A percentile compares a stretch with the other conserved stretches of the same genome.
Conservation (phyloP, 2,113 vertebrate genomes). For the Oceanodroma tethys region DNA sequence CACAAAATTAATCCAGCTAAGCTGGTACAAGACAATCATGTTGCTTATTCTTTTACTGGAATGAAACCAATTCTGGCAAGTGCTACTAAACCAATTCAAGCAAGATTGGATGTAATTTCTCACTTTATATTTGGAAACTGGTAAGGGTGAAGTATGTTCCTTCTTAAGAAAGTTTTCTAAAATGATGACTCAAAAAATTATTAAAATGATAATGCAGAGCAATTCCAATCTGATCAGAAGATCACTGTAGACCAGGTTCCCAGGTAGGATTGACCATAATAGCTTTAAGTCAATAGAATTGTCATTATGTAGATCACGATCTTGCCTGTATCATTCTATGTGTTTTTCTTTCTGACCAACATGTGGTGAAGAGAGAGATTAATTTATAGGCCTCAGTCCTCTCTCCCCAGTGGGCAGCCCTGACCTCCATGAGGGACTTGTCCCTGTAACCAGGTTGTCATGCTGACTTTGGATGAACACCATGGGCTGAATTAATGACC, state of each 20-base stretch:
- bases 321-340: background rate
- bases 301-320: fast-evolving
- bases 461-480: background rate
- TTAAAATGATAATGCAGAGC: background rate
- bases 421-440: background rate
- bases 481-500: background rate
- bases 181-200: background rate
- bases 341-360: background rate
- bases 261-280: background rate
- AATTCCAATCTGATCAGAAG: background rate
- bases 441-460: background rate
- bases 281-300: background rate
- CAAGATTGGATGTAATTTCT: background rate
- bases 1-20: background rate
- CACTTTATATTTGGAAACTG: background rate
- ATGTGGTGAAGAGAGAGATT: background rate
- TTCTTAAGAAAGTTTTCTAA: background rate
- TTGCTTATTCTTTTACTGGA: background rate
- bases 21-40: background rate
- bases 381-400: background rate
- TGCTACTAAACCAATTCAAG: background rate
- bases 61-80: background rate
- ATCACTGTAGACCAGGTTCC: background rate
- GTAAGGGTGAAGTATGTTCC: background rate
- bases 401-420: background rate